Base-by-base conservation (phyloP, 1,140 invertebrate genomes). In the Drosophila repletoides region DNA sequence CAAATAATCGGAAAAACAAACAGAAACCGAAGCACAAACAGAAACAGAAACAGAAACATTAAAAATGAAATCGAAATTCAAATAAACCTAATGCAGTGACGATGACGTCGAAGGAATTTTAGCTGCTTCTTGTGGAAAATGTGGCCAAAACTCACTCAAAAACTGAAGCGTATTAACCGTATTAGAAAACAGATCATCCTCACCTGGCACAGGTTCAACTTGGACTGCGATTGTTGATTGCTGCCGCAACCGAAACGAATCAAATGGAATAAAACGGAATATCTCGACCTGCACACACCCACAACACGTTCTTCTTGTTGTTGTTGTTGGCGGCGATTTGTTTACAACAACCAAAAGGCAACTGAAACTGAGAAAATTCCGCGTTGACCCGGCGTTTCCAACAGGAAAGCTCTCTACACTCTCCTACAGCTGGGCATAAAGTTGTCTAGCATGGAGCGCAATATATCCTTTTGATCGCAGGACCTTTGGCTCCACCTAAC, bases 161-260 rank as follows among this genome's bases (percentile, higher is more conserved):
- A 45, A 7, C 2, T 15, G 24, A 45, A n/a, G 17, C 7, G 15
- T 6, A 33, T 28, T 10, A 28, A 19, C 19, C 36, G n/a, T n/a
- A n/a, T n/a, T n/a, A n/a, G 48, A 31, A 34, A 51, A 48, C 43
- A 34, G 36, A 15, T 63, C 64, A 63, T 73, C 79, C 68, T 55
- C 80, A 72, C 71, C 79, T 75, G 80, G n/a, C 71, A 33, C 65
- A 53, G 48, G 69, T 46, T 66, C 55, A 67, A 71, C 52, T 46
- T 43, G 26, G 65, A 83, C 77, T 83, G 67, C 5, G 28, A 17
- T 7, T 24, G 5, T 10, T 41, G 22, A 9, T 10, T 48, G 29
- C 1, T 22, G 9, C 51, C 28, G n/a, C 28, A 53, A 21, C 29
- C 60, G 19, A 24, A 29, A 31, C 17, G 38, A 66, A 58, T 17